phyloP scores from a whole-genome alignment of 2,888 invertebrate genomes.

The Eremobia ochroleuca region DNA sequence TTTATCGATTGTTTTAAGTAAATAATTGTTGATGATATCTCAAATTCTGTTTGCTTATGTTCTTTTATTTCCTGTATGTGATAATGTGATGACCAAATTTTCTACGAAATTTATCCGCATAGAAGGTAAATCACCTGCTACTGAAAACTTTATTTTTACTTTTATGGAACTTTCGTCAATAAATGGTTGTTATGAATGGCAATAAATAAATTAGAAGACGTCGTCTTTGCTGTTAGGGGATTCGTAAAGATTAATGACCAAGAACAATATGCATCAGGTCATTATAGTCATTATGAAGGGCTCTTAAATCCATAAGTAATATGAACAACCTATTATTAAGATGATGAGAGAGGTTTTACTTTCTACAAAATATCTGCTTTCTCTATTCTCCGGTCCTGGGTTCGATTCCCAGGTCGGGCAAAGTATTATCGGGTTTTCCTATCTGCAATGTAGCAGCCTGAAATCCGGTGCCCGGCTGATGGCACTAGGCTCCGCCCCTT shows the following conservation, averaged over 20 bases:
- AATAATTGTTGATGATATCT: constrained; percentile 20
- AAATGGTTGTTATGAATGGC: constrained; percentile 12
- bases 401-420: no score
- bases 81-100: constrained; percentile 17
- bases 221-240: neutral
- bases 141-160: neutral
- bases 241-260: constrained; percentile 37
- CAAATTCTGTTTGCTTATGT: neutral
- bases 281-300: neutral
- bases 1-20: constrained; percentile 18
- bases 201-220: constrained; percentile 3
- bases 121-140: neutral
- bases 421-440: no score
- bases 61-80: constrained; percentile 25
- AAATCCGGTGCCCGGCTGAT: no score
- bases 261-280: neutral
- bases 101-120: constrained; percentile 1
- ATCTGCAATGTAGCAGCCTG: no score
- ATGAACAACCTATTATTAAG: neutral
- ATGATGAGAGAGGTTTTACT: no score
- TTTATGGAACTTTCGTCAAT: constrained; percentile 37
- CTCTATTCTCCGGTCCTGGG: no score
- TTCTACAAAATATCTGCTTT: no score
- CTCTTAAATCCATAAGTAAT: neutral
- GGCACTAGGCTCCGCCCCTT: no score